A percentile compares a stretch with the other conserved stretches of the same genome.
These are phyloP conservation scores for Thysanoteuthis rhombus DNA, from an alignment of 2,888 invertebrate genomes.

Conservation along the genomic window DNA sequence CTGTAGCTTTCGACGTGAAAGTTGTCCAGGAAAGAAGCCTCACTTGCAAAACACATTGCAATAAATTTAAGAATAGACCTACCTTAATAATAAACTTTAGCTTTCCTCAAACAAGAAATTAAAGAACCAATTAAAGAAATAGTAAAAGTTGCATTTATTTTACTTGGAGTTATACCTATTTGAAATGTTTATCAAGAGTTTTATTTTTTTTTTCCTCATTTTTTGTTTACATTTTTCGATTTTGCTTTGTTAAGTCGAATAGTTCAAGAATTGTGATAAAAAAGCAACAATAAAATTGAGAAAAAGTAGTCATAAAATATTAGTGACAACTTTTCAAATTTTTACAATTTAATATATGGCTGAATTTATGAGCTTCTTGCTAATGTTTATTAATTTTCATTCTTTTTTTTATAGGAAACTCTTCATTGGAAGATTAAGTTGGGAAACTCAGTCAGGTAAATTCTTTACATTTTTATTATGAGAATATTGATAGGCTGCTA, in stretches of 20 bases:
- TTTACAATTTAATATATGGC: neutral
- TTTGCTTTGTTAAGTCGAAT: neutral
- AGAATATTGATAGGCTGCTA: neutral
- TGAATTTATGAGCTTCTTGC: neutral
- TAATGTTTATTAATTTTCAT: neutral
- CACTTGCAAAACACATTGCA: too few relatives aligned
- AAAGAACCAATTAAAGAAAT: too few relatives aligned
- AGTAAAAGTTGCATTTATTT: too few relatives aligned
- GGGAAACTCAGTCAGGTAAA: conserved; percentile 64
- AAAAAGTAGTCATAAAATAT: neutral
- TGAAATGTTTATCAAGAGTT: too few relatives aligned
- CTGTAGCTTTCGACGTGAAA: too few relatives aligned
- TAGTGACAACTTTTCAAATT: neutral
- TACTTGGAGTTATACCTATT: too few relatives aligned
- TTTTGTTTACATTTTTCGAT: neutral
- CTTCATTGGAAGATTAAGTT: conserved; percentile 65
- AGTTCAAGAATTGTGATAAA: neutral
- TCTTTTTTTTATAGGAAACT: conserved; percentile 59
- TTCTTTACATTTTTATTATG: neutral
- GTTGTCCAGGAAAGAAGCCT: too few relatives aligned
- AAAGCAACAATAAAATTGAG: neutral
- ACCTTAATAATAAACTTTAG: too few relatives aligned
- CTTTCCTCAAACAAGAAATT: too few relatives aligned
- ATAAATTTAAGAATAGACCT: too few relatives aligned
- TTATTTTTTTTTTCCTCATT: too few relatives aligned